Evolutionary conservation across 2,797 vertebrate species (phyloP), one percentile per base, ranked within the genome.

Genomic region (Pseudochirops cupreus): DNA sequence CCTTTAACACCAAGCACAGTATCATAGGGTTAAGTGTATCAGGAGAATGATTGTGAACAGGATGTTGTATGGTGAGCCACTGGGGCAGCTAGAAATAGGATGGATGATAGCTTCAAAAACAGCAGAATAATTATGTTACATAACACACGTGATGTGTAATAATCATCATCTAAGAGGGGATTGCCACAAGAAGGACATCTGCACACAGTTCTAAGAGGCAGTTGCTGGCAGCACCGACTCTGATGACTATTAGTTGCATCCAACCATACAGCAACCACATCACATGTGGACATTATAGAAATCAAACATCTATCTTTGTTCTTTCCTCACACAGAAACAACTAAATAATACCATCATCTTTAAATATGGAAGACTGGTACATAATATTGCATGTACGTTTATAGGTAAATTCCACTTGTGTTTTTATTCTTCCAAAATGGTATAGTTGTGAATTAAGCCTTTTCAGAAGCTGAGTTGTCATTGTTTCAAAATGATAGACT

Each of bases 291-390:
- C 39, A 57, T 18, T 54, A 90, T 33, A 82, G 52, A 82, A 91
- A 56, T 50, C 52, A 74, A 29, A 5, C 82, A 16, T 89, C 21
- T 95, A 26, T 94, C 93, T 94, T 91, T 92, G 39, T 18, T 74
- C 33, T 12, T 18, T 10, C 91, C 67, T 67, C 50, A 93, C n/a
- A 93, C 31, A 87, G 33, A 67, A 67, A 55, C n/a, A 82, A 10
- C 56, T 74, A 16, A 96, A 29, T 89, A 95, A 59, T 82, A 92
- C 16, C 21, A 52, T 89, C 94, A 62, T 92, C 29, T 96, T 90
- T 82, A 97, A 39, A 39, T 94, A 90, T 91, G 94, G 91, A 96
- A 55, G 55, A 93, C 4, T 91, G n/a, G 13, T 57, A 56, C 92
- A 21, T 21, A 59, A 1, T 24, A 94, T 18, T 94, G 0, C 91